A percentile compares a stretch with the other conserved stretches of the same genome.
These are phyloP conservation scores for Galerucella pusilla DNA, from an alignment of 2,888 invertebrate species.

Conservation along the genomic window DNA sequence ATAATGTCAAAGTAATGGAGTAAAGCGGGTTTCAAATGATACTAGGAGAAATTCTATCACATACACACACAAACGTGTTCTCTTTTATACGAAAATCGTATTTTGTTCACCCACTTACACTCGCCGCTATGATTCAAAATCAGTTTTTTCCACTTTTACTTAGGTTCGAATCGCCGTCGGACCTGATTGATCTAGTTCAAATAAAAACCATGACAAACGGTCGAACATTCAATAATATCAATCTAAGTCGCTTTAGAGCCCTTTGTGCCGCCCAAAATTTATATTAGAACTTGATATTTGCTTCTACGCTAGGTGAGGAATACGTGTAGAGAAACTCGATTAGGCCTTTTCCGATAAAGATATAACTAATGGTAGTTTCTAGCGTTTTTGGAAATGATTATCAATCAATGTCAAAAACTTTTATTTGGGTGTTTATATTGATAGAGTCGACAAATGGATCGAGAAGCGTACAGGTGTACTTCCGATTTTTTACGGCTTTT, in stretches of 20 bases:
- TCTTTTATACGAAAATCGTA: no score
- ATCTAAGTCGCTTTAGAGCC: slow-evolving; percentile 36
- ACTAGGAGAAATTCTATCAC: no score
- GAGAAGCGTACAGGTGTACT: slow-evolving; percentile 31
- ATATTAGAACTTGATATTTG: slow-evolving; percentile 43
- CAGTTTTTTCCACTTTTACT: background rate
- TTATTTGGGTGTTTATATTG: slow-evolving; percentile 40
- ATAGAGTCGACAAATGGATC: slow-evolving; percentile 39
- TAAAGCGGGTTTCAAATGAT: no score
- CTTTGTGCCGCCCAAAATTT: slow-evolving; percentile 39
- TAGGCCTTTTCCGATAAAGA: slow-evolving; percentile 35
- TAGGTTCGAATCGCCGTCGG: slow-evolving; percentile 9
- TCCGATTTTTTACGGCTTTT: slow-evolving; percentile 13
- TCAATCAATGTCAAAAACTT: slow-evolving; percentile 39
- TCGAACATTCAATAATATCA: slow-evolving; percentile 45
- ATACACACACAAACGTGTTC: no score
- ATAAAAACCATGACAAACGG: slow-evolving; percentile 46
- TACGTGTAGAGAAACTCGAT: slow-evolving; percentile 37
- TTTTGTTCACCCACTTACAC: no score
- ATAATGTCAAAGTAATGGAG: no score
- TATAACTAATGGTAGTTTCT: slow-evolving; percentile 43
- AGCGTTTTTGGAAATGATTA: slow-evolving; percentile 35
- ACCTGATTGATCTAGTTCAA: slow-evolving; percentile 40
- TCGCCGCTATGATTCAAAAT: background rate
- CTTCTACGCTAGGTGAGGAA: slow-evolving; percentile 38